Percentiles rank a stretch among this genome's conserved stretches.
phyloP scores from a whole-genome alignment of 2,113 vertebrate genomes.

The Zosterops pallidus region DNA sequence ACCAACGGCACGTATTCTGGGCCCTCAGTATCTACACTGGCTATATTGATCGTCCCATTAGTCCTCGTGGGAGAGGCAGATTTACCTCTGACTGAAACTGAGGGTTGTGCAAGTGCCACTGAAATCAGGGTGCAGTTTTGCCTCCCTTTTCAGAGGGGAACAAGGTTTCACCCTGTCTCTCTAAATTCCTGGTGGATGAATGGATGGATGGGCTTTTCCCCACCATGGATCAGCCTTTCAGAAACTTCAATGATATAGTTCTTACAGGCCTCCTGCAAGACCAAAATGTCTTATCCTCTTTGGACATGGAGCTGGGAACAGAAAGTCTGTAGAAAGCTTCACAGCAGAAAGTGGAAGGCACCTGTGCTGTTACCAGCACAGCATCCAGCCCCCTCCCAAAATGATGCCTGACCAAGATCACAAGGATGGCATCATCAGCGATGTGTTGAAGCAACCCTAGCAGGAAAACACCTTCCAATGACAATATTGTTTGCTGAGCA shows the following conservation, averaged over 20 bases:
- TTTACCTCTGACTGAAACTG: neutral
- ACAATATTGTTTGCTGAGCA: neutral
- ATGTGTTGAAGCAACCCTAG: neutral
- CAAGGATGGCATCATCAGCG: neutral
- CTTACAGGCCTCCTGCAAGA: neutral
- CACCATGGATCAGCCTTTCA: neutral
- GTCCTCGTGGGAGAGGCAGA: fast-evolving
- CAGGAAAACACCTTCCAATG: neutral
- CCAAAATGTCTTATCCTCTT: neutral
- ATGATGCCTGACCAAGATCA: neutral
- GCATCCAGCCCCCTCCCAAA: neutral
- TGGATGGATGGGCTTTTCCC: neutral
- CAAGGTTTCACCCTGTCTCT: neutral
- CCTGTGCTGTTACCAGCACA: fast-evolving
- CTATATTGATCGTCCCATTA: fast-evolving
- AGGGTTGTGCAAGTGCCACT: neutral
- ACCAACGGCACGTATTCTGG: neutral
- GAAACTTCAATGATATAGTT: neutral
- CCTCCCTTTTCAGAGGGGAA: neutral
- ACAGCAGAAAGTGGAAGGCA: neutral
- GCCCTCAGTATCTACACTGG: neutral
- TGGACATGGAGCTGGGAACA: neutral
- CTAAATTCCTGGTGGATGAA: neutral
- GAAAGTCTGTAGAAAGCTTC: neutral
- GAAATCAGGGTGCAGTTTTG: neutral